phyloP scores from a whole-genome alignment of 2,888 invertebrate genomes.

The Habroteleia sp. region DNA sequence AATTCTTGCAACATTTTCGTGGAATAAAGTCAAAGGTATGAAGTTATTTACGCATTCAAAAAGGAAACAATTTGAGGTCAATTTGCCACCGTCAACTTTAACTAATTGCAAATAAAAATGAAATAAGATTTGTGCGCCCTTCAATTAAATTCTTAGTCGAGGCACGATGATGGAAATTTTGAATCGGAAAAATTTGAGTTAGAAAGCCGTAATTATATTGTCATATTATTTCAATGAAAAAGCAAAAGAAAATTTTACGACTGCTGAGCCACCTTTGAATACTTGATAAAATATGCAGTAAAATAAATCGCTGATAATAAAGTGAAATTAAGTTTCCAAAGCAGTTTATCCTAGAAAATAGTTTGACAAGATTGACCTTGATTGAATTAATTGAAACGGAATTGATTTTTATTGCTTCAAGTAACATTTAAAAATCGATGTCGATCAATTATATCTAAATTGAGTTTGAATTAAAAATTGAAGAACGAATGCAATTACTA shows the following conservation, averaged over 20 bases:
- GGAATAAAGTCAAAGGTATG: constrained; percentile 7
- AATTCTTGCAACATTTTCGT: constrained; percentile 43
- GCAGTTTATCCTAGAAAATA: no score
- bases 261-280: constrained; percentile 24
- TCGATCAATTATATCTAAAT: no score
- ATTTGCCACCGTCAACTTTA: no score
- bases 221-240: constrained; percentile 42
- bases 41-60: constrained; percentile 4
- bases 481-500: no score
- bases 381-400: no score
- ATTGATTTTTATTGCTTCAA: no score
- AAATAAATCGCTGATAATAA: constrained; percentile 31
- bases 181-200: constrained; percentile 20
- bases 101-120: constrained; percentile 17
- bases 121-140: constrained; percentile 30
- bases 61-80: no score
- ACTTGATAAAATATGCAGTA: constrained; percentile 22
- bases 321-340: constrained; percentile 25
- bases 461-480: no score
- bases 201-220: constrained; percentile 50
- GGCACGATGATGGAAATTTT: no score
- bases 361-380: no score
- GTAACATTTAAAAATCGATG: no score
- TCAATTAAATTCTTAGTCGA: constrained; percentile 17
- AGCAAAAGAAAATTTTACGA: constrained; percentile 26